phyloP scores from a whole-genome alignment of 2,888 invertebrate genomes.

The Chrysodeixis includens region DNA sequence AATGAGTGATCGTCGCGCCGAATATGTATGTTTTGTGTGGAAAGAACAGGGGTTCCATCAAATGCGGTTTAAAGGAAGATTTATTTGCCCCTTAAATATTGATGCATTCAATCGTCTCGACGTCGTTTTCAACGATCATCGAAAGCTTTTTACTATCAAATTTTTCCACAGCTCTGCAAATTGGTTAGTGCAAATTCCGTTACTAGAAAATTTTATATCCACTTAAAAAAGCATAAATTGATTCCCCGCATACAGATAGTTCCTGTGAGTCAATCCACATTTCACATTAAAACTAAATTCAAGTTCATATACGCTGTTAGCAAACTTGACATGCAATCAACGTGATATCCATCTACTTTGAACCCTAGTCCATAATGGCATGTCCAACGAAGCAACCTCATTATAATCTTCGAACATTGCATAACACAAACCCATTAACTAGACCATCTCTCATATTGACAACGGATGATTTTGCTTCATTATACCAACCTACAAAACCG shows the following conservation, averaged over 20 bases:
- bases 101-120: too few species aligned
- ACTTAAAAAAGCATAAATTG: too few species aligned
- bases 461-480: neutral
- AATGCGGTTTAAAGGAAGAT: slow-evolving; percentile 4
- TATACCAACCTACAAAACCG: neutral
- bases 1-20: slow-evolving; percentile 32
- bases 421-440: slow-evolving; percentile 2
- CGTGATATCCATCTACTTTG: neutral
- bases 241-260: too few species aligned
- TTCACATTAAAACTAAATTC: too few species aligned
- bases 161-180: too few species aligned
- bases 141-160: too few species aligned
- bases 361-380: neutral
- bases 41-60: neutral
- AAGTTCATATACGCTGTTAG: too few species aligned
- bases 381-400: neutral
- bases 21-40: slow-evolving; percentile 19
- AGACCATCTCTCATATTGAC: neutral
- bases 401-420: neutral
- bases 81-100: neutral
- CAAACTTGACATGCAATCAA: neutral
- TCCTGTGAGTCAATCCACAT: too few species aligned
- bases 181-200: too few species aligned
- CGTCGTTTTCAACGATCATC: too few species aligned
- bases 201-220: too few species aligned